Base-by-base conservation (phyloP, 2,797 vertebrate genomes). In the Danionella dracula region DNA sequence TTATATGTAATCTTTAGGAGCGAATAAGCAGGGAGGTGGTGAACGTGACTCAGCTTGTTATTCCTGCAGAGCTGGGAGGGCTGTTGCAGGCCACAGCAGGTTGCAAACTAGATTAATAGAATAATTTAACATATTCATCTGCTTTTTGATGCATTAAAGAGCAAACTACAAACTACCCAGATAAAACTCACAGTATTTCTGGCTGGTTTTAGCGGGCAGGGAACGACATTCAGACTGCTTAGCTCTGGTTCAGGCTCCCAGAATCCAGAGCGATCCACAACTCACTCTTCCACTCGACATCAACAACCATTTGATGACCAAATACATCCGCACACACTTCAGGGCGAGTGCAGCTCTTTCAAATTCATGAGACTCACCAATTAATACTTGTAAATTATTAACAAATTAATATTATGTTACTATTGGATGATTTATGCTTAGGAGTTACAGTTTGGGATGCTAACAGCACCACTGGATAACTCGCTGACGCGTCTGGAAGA, bases 291-390 rank as follows among this genome's bases (percentile, higher is more conserved):
- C 95, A 0, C 87, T 96, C 15, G 94, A 97, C 66, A 91, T 98
- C 89, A 98, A 97, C 75, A 93, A 93, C 82, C 93, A 94, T 83
- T 85, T 93, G 77, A 93, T 98, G 89, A 91, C 91, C 78, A 96
- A 94, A 85, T 98, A 92, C 61, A 87, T 96, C 66, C 87, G 87
- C 62, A 87, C 89, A 76, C 91, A 94, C 76, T 94, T 96, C 83
- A 91, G 92, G 91, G 95, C 95, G 81, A 84, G 79, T 11, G n/a
- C 17, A 13, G 2, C 46, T 21, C 40, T 8, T 41, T 63, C 13
- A 60, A 55, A 55, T 29, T 57, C n/a, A 61, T 5, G 35, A 31
- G 10, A n/a, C n/a, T n/a, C n/a, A n/a, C n/a, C n/a, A n/a, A n/a
- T n/a, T n/a, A n/a, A 51, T 12, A 6, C 16, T 17, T 42, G 21